Evolutionary conservation across 2,888 invertebrate species (phyloP).

Genomic region (Steromphala cineraria): DNA sequence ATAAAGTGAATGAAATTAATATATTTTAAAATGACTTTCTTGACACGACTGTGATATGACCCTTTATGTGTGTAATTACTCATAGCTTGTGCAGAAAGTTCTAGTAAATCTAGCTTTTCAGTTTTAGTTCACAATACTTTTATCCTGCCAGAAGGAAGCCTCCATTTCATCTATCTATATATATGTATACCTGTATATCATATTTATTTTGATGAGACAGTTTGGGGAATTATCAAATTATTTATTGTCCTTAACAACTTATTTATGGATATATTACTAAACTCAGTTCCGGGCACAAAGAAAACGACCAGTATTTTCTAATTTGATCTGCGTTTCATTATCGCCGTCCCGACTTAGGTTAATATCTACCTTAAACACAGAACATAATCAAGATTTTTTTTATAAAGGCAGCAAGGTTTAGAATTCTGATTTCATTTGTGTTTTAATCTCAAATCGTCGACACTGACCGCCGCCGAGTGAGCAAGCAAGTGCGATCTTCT

Average conservation of each 20-base stretch:
- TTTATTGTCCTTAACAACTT: neutral
- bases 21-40: slow-evolving; percentile 4
- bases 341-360: neutral
- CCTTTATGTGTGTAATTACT: neutral
- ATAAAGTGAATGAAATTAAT: neutral
- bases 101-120: too few species aligned
- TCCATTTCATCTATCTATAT: too few species aligned
- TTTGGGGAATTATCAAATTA: neutral
- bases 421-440: too few species aligned
- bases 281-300: neutral
- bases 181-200: neutral
- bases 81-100: slow-evolving; percentile 2
- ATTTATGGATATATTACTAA: neutral
- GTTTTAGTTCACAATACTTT: too few species aligned
- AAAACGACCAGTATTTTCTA: neutral
- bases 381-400: neutral
- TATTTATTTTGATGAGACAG: neutral
- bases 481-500: too few species aligned
- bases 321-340: neutral
- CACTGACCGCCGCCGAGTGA: too few species aligned
- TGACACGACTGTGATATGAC: slow-evolving; percentile 10
- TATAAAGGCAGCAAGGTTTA: neutral
- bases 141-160: too few species aligned
- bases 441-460: too few species aligned
- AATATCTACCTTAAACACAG: too few species aligned